A percentile compares a stretch with the other conserved stretches of the same genome.
These are phyloP conservation scores for Peromyscus aztecus DNA, from an alignment of 2,797 vertebrate species.

Conservation along the genomic window DNA sequence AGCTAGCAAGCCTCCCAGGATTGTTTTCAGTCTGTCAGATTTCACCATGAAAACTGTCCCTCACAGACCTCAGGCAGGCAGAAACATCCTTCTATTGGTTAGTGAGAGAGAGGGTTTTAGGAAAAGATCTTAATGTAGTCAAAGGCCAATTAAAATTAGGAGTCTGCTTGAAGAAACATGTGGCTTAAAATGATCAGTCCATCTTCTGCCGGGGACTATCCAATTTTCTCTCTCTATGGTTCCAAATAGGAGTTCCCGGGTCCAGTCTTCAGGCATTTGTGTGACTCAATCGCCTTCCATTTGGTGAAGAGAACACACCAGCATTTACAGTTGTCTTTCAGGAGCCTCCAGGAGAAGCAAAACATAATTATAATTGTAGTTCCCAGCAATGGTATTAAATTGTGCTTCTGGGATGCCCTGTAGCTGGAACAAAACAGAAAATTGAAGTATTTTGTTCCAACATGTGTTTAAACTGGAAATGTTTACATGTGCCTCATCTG, in stretches of 20 bases:
- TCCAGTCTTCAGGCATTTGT: conserved; percentile 60
- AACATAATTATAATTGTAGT: conserved; percentile 57
- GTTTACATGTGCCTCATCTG: conserved; percentile 21
- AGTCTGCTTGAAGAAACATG: conserved; percentile 82
- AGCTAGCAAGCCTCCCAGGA: conserved; percentile 75
- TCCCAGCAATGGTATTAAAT: conserved; percentile 62
- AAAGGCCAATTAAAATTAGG: conserved; percentile 84
- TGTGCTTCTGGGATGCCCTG: conserved; percentile 38
- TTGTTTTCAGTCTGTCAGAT: conserved; percentile 71
- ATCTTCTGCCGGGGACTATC: conserved; percentile 72
- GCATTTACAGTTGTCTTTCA: conserved; percentile 74
- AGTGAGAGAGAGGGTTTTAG: conserved; percentile 82
- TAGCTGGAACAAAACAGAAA: conserved; percentile 52
- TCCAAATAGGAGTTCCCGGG: conserved; percentile 69
- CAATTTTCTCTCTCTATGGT: conserved; percentile 67
- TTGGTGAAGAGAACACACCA: conserved; percentile 62
- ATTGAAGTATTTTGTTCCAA: conserved; percentile 60
- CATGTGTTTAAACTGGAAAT: conserved; percentile 61
- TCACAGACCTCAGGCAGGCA: conserved; percentile 81
- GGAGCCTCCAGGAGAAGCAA: conserved; percentile 62
- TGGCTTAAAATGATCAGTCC: conserved; percentile 84
- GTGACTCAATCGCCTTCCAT: conserved; percentile 71
- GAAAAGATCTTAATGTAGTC: conserved; percentile 83
- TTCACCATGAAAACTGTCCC: conserved; percentile 81
- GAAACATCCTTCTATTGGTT: conserved; percentile 84